These are phyloP conservation scores for Periophthalmus magnuspinnatus DNA, from an alignment of 2,797 vertebrate species.

Conservation along the genomic window DNA sequence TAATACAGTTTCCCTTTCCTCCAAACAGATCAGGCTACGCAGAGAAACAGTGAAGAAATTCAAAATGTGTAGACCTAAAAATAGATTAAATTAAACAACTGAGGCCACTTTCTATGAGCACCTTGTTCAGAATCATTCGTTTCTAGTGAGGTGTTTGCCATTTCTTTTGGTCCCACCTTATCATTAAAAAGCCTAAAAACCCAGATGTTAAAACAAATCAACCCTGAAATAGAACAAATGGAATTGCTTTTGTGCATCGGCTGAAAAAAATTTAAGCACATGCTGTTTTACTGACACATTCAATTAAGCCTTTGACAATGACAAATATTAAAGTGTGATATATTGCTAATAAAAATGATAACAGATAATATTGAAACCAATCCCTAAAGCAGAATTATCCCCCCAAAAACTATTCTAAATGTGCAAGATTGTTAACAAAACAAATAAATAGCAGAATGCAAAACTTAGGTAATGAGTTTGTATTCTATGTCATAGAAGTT, in stretches of 20 bases:
- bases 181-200: constrained; percentile 23
- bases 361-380: too few relatives aligned
- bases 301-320: constrained; percentile 10
- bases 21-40: constrained; percentile 42
- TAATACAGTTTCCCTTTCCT: constrained; percentile 59
- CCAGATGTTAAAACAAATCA: constrained; percentile 4
- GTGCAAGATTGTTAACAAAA: too few relatives aligned
- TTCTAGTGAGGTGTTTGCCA: background rate
- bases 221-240: background rate
- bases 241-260: constrained; percentile 33
- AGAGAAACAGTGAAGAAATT: constrained; percentile 44
- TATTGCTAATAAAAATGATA: too few relatives aligned
- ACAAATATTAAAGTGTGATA: too few relatives aligned
- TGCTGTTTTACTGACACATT: constrained; percentile 27
- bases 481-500: too few relatives aligned
- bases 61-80: constrained; percentile 50
- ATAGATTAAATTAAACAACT: constrained; percentile 30
- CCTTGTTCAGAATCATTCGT: background rate
- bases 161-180: constrained; percentile 18
- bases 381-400: too few relatives aligned
- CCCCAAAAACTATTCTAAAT: too few relatives aligned
- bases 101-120: background rate
- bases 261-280: constrained; percentile 17
- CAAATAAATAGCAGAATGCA: too few relatives aligned
- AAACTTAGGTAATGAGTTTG: too few relatives aligned